Evolutionary conservation across 2,888 invertebrate species (phyloP), one percentile per base, ranked within the genome.

Genomic region (Dolichopus griseipennis): DNA sequence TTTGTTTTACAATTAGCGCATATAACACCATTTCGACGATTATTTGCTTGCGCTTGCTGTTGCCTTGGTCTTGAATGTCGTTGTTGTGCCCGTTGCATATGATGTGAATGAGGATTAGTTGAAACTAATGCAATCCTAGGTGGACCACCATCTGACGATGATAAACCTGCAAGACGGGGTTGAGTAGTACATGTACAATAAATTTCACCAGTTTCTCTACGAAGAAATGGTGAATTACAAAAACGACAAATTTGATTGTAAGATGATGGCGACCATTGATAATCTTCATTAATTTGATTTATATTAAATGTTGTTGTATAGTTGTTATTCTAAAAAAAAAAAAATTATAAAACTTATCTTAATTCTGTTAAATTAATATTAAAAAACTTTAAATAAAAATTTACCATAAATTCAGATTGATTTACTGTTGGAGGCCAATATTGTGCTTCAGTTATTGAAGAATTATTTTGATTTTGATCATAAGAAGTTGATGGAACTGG

Each of bases 1-100:
- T 83, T 85, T 21, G 86, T 85, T 22, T 84, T 85, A 75, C 89
- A 89, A 77, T 88, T 87, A 66, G 86, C 86, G 76, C 89, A 89
- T 68, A 73, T 76, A 4, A 82, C 78, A 9, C 81, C 81, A 63
- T 75, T 81, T 34, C 82, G 74, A 2, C 82, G 75, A 69, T 76
- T 81, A 65, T 78, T 79, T 52, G 78, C 74, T 8, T 77, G 73
- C 7, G 76, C 74, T 10, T 78, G 70, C 41, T 66, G 65, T 9
- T 78, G 72, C 70, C 79, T 76, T 0, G 78, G 75, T 67, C 81
- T 80, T 20, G 73, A 69, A 70, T 79, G 79, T 21, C 80, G 76
- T 21, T 75, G 75, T 15, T 66, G 33, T n/a, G 33, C 1, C 9
- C n/a, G 6, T 20, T n/a, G 37, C 0, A 18, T 18, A n/a, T 33